A percentile compares a stretch with the other conserved stretches of the same genome.
phyloP scores from a whole-genome alignment of 2,888 invertebrate species.

The Kuschelorhynchus macadamiae region DNA sequence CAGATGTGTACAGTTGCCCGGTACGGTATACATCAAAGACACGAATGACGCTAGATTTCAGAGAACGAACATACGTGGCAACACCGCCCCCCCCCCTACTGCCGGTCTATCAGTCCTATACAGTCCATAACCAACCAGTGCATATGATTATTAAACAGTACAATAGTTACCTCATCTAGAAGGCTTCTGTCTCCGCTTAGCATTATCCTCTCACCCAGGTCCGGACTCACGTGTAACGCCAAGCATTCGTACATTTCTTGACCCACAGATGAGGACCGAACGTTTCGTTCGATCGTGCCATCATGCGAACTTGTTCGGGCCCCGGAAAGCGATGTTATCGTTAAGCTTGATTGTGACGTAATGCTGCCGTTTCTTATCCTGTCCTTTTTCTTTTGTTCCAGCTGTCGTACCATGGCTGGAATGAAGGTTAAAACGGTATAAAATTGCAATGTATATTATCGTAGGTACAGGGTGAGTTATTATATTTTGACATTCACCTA shows the following conservation, averaged over 20 bases:
- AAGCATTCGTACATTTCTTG: slow-evolving; percentile 80
- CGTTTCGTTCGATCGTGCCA: slow-evolving; percentile 15
- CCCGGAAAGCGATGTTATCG: slow-evolving; percentile 38
- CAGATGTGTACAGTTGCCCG: no score
- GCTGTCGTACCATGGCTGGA: slow-evolving; percentile 80
- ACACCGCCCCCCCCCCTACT: no score
- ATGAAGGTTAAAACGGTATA: slow-evolving; percentile 53
- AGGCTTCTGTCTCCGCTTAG: slow-evolving; percentile 84
- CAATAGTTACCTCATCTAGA: slow-evolving; percentile 73
- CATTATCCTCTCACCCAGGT: slow-evolving; percentile 85
- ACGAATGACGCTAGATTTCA: no score
- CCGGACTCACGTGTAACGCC: slow-evolving; percentile 85
- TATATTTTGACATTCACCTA: no score
- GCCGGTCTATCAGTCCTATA: no score
- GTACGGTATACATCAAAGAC: no score
- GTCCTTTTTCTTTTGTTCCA: slow-evolving; percentile 82
- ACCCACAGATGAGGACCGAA: slow-evolving; percentile 41
- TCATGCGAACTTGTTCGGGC: slow-evolving; percentile 11
- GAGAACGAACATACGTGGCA: no score
- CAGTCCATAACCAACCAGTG: no score
- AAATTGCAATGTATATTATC: background rate
- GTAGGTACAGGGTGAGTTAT: no score
- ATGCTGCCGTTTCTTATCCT: slow-evolving; percentile 73
- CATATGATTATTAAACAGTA: no score
- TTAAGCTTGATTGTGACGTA: slow-evolving; percentile 47